phyloP scores from a whole-genome alignment of 2,113 vertebrate genomes.

The Xenopus tropicalis region DNA sequence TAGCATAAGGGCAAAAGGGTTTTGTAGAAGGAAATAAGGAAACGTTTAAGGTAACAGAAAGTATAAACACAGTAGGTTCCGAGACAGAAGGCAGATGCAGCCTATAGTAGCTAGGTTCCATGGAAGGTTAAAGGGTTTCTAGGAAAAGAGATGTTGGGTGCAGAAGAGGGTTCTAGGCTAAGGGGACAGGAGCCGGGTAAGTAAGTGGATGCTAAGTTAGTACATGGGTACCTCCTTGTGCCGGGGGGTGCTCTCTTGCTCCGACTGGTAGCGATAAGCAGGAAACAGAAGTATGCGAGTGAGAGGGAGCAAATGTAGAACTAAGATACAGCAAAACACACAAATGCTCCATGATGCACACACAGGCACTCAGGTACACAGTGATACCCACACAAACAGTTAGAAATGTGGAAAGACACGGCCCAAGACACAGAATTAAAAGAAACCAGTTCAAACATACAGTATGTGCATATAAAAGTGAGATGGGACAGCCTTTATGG shows the following conservation, averaged over 20 bases:
- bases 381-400: not conserved
- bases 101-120: not conserved
- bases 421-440: too few species aligned
- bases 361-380: not conserved
- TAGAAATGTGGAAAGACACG: not conserved
- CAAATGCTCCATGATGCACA: not conserved
- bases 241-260: conserved; percentile 88
- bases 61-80: too few species aligned
- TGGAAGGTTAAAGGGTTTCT: conserved; percentile 20
- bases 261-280: conserved; percentile 75
- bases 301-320: conserved; percentile 29
- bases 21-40: too few species aligned
- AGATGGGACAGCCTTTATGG: too few species aligned
- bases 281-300: conserved; percentile 43
- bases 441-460: too few species aligned
- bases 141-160: conserved; percentile 18
- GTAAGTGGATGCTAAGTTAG: conserved; percentile 40
- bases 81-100: too few species aligned
- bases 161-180: not conserved
- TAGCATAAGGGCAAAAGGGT: too few species aligned
- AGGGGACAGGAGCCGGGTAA: conserved; percentile 22
- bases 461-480: too few species aligned
- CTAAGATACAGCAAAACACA: conserved; percentile 18
- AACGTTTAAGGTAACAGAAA: too few species aligned
- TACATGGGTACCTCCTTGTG: conserved; percentile 88